These are phyloP conservation scores for Protosalanx chinensis DNA, from an alignment of 2,797 vertebrate genomes.

Conservation along the genomic window DNA sequence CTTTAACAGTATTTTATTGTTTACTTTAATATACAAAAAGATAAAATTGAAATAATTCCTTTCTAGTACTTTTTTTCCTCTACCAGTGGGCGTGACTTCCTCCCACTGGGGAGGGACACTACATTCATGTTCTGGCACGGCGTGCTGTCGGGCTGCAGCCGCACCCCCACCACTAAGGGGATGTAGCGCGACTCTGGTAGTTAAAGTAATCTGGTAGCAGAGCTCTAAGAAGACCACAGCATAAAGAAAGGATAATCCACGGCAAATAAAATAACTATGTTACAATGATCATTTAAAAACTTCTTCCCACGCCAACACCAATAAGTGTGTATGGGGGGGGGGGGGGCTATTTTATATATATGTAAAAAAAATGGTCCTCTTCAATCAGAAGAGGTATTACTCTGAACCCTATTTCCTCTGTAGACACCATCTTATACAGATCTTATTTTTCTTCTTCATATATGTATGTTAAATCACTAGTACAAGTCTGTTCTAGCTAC, in stretches of 20 bases:
- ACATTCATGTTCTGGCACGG: conserved; percentile 90
- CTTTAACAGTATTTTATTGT: conserved; percentile 79
- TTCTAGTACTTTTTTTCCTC: conserved; percentile 60
- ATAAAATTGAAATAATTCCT: conserved; percentile 86
- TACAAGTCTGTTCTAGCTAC: conserved; percentile 89
- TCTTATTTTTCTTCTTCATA: conserved; percentile 66
- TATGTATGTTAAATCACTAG: conserved; percentile 89
- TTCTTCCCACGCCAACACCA: conserved; percentile 75
- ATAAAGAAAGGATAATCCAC: conserved; percentile 86
- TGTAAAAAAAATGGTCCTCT: conserved; percentile 61
- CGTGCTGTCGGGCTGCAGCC: conserved; percentile 76
- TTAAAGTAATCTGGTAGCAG: conserved; percentile 79
- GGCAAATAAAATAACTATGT: conserved; percentile 87
- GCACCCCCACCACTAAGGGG: conserved; percentile 78
- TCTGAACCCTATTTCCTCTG: conserved; percentile 77
- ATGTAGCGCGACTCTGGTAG: conserved; percentile 80
- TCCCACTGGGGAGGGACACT: conserved; percentile 78
- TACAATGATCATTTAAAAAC: conserved; percentile 74
- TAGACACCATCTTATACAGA: conserved; percentile 71
- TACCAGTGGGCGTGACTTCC: conserved; percentile 75
- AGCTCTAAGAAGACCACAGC: conserved; percentile 89
- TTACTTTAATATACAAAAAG: conserved; percentile 97
- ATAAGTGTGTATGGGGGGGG: conserved; percentile 47
- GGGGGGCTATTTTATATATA: conserved; percentile 58
- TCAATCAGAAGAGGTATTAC: conserved; percentile 78